phyloP scores from a whole-genome alignment of 2,113 vertebrate species.

The Microtus montanus region DNA sequence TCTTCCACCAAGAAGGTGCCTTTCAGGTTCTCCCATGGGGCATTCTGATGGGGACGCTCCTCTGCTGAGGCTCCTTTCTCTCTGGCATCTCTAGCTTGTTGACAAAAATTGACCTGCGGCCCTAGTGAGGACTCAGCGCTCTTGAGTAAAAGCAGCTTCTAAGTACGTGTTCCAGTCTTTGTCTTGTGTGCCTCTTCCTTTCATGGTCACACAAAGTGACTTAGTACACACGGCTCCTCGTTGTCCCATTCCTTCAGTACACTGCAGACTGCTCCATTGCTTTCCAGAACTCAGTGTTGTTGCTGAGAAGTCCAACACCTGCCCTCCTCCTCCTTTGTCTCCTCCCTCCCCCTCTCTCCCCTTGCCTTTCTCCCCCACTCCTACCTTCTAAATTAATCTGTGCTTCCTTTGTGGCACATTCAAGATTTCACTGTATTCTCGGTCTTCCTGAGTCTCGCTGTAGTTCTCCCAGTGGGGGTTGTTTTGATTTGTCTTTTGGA shows the following conservation, averaged over 20 bases:
- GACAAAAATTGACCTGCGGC: not conserved
- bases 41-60: not conserved
- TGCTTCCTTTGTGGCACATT: slow-evolving; percentile 12
- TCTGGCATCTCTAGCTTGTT: not conserved
- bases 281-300: not conserved
- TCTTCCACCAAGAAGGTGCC: not conserved
- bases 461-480: not conserved
- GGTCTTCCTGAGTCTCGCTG: not conserved
- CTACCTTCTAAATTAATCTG: not conserved
- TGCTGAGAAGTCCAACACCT: not conserved
- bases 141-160: not conserved
- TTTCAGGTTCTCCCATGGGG: not conserved
- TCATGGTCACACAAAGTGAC: not conserved
- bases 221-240: not conserved
- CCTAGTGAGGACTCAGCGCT: not conserved
- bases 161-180: not conserved
- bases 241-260: not conserved
- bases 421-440: slow-evolving; percentile 40
- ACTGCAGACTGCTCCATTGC: not conserved
- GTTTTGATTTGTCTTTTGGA: slow-evolving; percentile 52
- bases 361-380: too few species aligned
- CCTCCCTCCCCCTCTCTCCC: not conserved
- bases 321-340: not conserved
- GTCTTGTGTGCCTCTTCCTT: slow-evolving; percentile 21
- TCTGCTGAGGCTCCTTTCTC: not conserved